Evolutionary conservation across 2,113 vertebrate species (phyloP), one percentile per base, ranked within the genome.

Genomic region (Plotosus lineatus): DNA sequence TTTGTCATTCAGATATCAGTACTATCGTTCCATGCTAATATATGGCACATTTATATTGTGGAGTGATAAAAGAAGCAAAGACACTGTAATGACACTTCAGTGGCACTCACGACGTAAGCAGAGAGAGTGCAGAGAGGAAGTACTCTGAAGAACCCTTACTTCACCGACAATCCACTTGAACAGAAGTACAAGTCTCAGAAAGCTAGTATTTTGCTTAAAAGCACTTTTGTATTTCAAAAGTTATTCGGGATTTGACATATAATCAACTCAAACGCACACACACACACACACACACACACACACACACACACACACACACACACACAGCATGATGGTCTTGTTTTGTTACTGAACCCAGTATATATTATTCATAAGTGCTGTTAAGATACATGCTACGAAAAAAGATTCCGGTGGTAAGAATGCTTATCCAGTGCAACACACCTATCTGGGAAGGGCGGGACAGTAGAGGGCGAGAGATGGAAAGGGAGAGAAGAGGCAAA

Each of bases 361-460:
- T 82, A 69, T 74, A 85, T 85, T 79, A 85, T 85, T 82, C 48
- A 82, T n/a, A 69, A 85, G 63, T 36, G 40, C 23, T 38, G 46
- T 80, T n/a, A 65, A 71, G 84, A 80, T 79, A 61, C 53, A 79
- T 63, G 83, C 75, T 82, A 33, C 51, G 31, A 76, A 75, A 82
- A 55, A 89, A 85, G 84, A 81, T 84, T 88, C 86, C 82, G 80
- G 82, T 85, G 86, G 87, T 85, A 86, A 87, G 83, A 90, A 26
- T 71, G 58, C 60, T 84, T 66, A 78, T 81, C 56, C 68, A 21
- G 69, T 61, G 77, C 48, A 80, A 75, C 72, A 80, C 73, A 44
- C 68, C 65, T 66, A 55, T 72, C 75, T 76, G 88, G 56, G 56
- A 50, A 84, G 36, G 83, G 51, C 28, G 85, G 72, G 61, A 33